Percentiles rank a stretch among this genome's conserved stretches.
Conservation (phyloP, 2,888 invertebrate genomes). For the Tetropium fuscum region DNA sequence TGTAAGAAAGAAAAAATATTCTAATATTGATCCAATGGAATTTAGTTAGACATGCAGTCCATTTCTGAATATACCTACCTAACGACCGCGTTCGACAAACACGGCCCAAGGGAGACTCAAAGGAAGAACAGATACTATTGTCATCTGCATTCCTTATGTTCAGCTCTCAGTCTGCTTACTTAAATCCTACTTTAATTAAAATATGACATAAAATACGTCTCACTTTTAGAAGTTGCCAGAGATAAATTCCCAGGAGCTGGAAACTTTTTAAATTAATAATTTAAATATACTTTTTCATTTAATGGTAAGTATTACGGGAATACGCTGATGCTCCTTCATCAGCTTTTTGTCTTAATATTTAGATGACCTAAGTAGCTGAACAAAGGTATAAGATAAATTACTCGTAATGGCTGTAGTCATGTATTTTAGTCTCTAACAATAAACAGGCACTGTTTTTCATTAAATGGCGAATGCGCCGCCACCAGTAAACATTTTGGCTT, state of each 20-base stretch:
- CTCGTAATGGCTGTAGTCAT: too few species aligned
- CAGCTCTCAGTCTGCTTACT: conserved; percentile 33
- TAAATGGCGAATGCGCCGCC: too few species aligned
- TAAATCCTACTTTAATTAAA: conserved; percentile 54
- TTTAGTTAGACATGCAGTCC: background rate
- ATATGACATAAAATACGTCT: conserved; percentile 51
- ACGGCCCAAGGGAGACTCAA: conserved; percentile 3
- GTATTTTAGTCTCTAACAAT: too few species aligned
- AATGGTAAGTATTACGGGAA: background rate
- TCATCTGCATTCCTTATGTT: conserved; percentile 14
- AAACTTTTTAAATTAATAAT: conserved; percentile 15
- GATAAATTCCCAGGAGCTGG: conserved; percentile 11
- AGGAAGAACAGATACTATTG: conserved; percentile 5
- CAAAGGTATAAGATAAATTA: too few species aligned
- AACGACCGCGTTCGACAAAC: background rate
- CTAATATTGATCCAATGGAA: too few species aligned
- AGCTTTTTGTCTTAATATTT: too few species aligned
- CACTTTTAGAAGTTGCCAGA: conserved; percentile 30
- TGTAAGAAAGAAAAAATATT: too few species aligned
- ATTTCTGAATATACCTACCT: background rate
- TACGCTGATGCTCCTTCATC: too few species aligned
- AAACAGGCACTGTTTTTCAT: too few species aligned
- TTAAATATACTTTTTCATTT: conserved; percentile 4
- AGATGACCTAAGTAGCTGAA: too few species aligned
- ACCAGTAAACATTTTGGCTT: too few species aligned